These are phyloP conservation scores for Aphelocoma californica DNA, from an alignment of 2,797 vertebrate species.

Conservation along the genomic window DNA sequence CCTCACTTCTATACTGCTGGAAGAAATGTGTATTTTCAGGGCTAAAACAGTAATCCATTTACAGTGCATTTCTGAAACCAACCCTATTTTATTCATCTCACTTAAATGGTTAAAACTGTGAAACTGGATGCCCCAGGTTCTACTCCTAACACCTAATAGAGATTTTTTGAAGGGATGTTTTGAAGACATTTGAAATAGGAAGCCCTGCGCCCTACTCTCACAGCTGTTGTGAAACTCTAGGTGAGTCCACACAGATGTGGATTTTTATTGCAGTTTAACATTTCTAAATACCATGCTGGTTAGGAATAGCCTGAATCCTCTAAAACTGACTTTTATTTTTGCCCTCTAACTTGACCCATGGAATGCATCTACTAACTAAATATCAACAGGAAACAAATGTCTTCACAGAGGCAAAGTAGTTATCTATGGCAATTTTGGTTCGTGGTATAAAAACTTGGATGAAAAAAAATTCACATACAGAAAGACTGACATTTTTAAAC, in stretches of 20 bases:
- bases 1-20: neutral
- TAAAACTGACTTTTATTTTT: neutral
- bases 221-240: conserved; percentile 40
- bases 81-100: conserved; percentile 30
- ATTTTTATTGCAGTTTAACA: conserved; percentile 45
- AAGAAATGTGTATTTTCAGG: conserved; percentile 41
- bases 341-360: neutral
- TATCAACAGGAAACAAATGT: conserved; percentile 19
- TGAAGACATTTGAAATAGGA: conserved; percentile 62
- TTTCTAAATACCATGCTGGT: conserved; percentile 4
- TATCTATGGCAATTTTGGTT: conserved; percentile 32
- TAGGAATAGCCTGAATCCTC: conserved; percentile 31
- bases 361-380: conserved; percentile 13
- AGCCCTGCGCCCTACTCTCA: conserved; percentile 27
- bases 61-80: neutral
- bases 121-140: conserved; percentile 50
- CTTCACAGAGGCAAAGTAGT: neutral
- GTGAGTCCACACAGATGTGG: neutral
- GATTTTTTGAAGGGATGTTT: conserved; percentile 57
- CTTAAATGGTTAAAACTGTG: conserved; percentile 44
- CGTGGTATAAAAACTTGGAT: neutral
- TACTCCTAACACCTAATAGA: conserved; percentile 54
- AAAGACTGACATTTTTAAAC: neutral
- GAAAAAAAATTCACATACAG: neutral
- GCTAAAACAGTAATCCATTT: conserved; percentile 52